A percentile compares a stretch with the other conserved stretches of the same genome.
Evolutionary conservation across 1,140 invertebrate species (phyloP).

Genomic region (Lepidurus packardi): DNA sequence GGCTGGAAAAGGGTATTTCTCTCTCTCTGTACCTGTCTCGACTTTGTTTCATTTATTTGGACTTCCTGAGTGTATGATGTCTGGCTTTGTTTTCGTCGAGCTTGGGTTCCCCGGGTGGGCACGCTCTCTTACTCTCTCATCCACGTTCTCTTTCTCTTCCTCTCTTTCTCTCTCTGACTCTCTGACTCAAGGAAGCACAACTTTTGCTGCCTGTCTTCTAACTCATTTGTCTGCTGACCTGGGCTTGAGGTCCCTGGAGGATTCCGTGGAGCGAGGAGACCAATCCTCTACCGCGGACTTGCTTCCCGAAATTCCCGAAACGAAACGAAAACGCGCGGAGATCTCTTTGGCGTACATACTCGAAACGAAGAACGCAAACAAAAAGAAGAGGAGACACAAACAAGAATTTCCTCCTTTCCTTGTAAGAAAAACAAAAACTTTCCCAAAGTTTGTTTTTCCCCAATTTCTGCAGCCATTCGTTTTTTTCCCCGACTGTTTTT

Average conservation of each 20-base stretch:
- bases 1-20: neutral
- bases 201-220: constrained; percentile 19
- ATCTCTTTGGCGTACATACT: neutral
- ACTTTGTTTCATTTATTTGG: constrained; percentile 22
- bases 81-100: constrained; percentile 18
- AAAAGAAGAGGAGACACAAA: neutral
- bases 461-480: no score
- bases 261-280: constrained; percentile 3
- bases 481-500: no score
- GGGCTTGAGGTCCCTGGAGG: neutral
- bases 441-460: no score
- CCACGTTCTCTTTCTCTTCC: no score
- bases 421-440: neutral
- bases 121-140: neutral
- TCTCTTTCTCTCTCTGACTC: neutral
- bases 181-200: neutral
- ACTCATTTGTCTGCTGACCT: constrained; percentile 21
- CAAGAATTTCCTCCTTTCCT: neutral
- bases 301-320: neutral
- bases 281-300: constrained; percentile 16
- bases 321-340: constrained; percentile 7
- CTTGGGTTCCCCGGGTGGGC: neutral
- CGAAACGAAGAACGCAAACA: neutral
- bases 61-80: constrained; percentile 8
- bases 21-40: neutral